Evolutionary conservation across 2,797 vertebrate species (phyloP).

Genomic region (Halcyon smyrnensis): DNA sequence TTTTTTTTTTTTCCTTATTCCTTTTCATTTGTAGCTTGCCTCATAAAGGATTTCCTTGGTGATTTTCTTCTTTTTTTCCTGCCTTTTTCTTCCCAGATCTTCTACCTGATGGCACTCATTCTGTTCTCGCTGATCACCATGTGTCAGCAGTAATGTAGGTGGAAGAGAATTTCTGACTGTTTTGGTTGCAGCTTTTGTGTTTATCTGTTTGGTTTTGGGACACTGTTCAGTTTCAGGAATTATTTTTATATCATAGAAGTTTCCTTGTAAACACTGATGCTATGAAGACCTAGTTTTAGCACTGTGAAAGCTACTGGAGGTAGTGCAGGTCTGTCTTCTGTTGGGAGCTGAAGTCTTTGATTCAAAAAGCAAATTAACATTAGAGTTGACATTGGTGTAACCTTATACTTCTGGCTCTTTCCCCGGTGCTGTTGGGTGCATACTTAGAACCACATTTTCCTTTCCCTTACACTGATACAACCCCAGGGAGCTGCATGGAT

Average conservation of each 20-base stretch:
- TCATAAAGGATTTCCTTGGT: background rate
- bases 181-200: slow-evolving; percentile 36
- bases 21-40: background rate
- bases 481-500: background rate
- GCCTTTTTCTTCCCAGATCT: background rate
- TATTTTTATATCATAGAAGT: slow-evolving; percentile 41
- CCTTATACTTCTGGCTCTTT: slow-evolving; percentile 25
- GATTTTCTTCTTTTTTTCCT: slow-evolving; percentile 13
- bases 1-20: background rate
- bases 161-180: slow-evolving; percentile 30
- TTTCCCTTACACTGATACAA: background rate
- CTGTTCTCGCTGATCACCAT: slow-evolving; percentile 47
- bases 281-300: slow-evolving; percentile 7
- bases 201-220: slow-evolving; percentile 41
- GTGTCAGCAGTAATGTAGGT: slow-evolving; percentile 43
- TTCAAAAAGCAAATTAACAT: background rate
- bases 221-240: slow-evolving; percentile 45
- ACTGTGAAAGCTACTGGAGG: background rate
- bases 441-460: background rate
- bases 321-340: slow-evolving; percentile 24
- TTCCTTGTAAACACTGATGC: background rate
- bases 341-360: background rate
- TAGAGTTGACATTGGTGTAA: background rate
- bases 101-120: slow-evolving; percentile 34
- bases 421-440: background rate